Evolutionary conservation across 2,888 invertebrate genomes (phyloP).

Genomic region (Cephus spinipes): DNA sequence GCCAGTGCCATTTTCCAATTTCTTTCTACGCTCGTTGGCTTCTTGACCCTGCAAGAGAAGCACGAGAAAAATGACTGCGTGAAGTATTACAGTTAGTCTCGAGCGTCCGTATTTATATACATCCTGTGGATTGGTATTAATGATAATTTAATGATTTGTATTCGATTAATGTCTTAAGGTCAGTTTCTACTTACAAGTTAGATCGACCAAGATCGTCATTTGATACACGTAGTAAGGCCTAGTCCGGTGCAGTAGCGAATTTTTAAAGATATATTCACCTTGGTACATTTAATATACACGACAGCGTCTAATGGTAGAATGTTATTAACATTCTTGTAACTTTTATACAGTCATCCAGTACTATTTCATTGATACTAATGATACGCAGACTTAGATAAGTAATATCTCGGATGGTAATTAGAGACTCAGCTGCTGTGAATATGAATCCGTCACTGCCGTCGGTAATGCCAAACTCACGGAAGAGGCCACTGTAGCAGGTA

Average conservation of each 20-base stretch:
- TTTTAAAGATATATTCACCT: background rate
- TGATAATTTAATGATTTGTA: background rate
- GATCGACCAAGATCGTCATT: background rate
- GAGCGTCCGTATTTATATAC: background rate
- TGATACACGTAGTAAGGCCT: background rate
- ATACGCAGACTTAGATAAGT: slow-evolving; percentile 2
- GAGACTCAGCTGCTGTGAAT: background rate
- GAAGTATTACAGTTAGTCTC: background rate
- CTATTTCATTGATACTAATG: slow-evolving; percentile 7
- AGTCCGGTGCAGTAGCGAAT: background rate
- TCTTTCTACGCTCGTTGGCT: background rate
- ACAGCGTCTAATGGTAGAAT: background rate
- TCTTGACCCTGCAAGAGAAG: background rate
- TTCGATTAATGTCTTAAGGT: background rate
- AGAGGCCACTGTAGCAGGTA: background rate
- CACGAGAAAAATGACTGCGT: background rate
- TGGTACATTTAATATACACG: background rate
- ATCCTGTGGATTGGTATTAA: background rate
- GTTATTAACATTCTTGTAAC: slow-evolving; percentile 4
- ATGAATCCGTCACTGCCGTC: background rate
- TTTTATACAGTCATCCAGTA: background rate
- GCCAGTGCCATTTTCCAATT: background rate
- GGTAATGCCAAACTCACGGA: background rate
- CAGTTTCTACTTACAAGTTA: background rate
- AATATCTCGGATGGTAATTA: background rate